Percentiles rank a stretch among this genome's conserved stretches.
These are phyloP conservation scores for Anthrax anthrax DNA, from an alignment of 2,888 invertebrate species.

Conservation along the genomic window DNA sequence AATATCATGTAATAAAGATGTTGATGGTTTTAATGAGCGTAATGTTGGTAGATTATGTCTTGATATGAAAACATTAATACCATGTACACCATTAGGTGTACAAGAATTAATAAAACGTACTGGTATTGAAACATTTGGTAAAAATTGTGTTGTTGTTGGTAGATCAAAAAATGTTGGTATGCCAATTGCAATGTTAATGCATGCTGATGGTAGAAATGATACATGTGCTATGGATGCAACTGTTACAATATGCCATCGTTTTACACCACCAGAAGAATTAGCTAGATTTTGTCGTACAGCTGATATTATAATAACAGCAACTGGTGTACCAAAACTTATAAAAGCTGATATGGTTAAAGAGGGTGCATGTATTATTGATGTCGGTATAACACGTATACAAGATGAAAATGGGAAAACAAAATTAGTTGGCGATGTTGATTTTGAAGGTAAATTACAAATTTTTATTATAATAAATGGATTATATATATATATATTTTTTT, in stretches of 20 bases:
- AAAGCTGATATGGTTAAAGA: slow-evolving; percentile 76
- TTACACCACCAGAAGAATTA: slow-evolving; percentile 67
- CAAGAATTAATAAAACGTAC: slow-evolving; percentile 34
- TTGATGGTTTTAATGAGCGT: slow-evolving; percentile 76
- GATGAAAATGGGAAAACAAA: slow-evolving; percentile 50
- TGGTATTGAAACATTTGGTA: slow-evolving; percentile 67
- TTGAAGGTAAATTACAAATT: slow-evolving; percentile 50
- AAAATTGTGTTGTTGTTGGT: slow-evolving; percentile 78
- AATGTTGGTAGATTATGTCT: slow-evolving; percentile 67
- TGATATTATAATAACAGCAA: slow-evolving; percentile 34
- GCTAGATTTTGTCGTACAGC: slow-evolving; percentile 43
- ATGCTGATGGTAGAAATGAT: slow-evolving; percentile 57
- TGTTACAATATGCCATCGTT: slow-evolving; percentile 77
- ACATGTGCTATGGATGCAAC: slow-evolving; percentile 70
- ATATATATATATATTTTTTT: not conserved
- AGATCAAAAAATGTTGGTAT: slow-evolving; percentile 86
- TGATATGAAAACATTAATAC: slow-evolving; percentile 59
- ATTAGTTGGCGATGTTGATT: slow-evolving; percentile 82
- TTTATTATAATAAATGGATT: too few relatives aligned
- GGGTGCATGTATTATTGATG: slow-evolving; percentile 78
- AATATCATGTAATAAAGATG: slow-evolving; percentile 68
- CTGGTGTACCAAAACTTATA: slow-evolving; percentile 58
- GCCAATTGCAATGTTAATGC: slow-evolving; percentile 74
- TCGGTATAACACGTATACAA: slow-evolving; percentile 64
- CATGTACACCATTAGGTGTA: slow-evolving; percentile 62